phyloP scores from a whole-genome alignment of 1,140 invertebrate species.

The Phymastichus coffea region DNA sequence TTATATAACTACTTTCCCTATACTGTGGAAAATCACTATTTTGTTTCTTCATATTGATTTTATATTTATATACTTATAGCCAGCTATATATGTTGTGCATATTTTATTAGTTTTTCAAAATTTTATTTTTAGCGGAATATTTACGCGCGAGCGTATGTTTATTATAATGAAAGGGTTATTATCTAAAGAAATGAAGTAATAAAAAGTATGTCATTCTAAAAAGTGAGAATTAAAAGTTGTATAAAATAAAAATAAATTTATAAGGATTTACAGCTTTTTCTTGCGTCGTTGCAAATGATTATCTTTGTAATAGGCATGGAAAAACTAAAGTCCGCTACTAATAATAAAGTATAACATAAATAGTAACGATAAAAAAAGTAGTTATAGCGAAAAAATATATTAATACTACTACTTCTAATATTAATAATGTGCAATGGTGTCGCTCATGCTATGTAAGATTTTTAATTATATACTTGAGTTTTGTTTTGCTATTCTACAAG shows the following conservation, averaged over 20 bases:
- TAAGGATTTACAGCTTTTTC: too few species aligned
- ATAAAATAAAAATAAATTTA: conserved; percentile 11
- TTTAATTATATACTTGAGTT: conserved; percentile 11
- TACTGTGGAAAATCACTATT: neutral
- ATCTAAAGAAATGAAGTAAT: too few species aligned
- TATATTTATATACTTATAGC: conserved; percentile 20
- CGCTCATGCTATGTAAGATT: conserved; percentile 19
- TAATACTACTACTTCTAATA: conserved; percentile 6
- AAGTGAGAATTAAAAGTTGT: conserved; percentile 6
- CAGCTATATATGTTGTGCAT: conserved; percentile 16
- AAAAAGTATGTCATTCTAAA: too few species aligned
- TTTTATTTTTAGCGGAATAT: conserved; percentile 19
- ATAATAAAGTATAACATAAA: neutral
- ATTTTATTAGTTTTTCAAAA: conserved; percentile 2
- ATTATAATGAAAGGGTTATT: too few species aligned
- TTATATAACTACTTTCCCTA: conserved; percentile 5
- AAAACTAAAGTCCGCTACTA: too few species aligned
- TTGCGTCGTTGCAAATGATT: too few species aligned
- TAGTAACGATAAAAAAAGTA: too few species aligned
- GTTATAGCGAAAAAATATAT: conserved; percentile 11
- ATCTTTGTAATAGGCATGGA: too few species aligned
- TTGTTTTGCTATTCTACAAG: conserved; percentile 24
- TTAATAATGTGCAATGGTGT: conserved; percentile 24
- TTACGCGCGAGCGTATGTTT: too few species aligned
- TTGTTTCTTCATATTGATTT: conserved; percentile 19